phyloP scores from a whole-genome alignment of 1,140 invertebrate genomes.

The Pseudomyrmex flavicornis region DNA sequence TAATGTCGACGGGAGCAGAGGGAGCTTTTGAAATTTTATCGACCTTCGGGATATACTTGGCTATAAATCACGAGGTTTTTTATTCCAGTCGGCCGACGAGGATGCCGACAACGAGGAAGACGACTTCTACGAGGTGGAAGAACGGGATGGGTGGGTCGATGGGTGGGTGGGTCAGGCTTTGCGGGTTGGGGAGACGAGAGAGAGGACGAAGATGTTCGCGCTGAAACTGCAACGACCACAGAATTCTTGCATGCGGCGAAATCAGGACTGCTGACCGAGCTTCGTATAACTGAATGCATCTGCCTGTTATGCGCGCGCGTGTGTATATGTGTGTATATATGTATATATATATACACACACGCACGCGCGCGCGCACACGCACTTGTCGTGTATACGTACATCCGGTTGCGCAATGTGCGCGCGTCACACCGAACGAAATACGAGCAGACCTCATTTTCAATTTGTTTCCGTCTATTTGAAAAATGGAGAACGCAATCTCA shows the following conservation, averaged over 20 bases:
- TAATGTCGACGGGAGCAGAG: conserved; percentile 34
- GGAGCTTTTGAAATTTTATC: conserved; percentile 70
- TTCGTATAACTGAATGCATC: conserved; percentile 69
- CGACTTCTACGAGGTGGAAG: conserved; percentile 29
- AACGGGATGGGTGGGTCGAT: background rate
- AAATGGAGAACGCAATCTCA: conserved; percentile 53
- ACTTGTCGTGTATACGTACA: background rate
- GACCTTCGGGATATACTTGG: conserved; percentile 43
- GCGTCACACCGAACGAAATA: conserved; percentile 45
- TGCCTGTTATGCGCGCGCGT: conserved; percentile 29
- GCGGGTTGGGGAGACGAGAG: background rate
- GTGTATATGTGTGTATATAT: no score
- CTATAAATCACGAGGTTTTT: conserved; percentile 75
- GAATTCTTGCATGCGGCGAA: conserved; percentile 75
- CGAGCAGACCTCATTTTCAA: conserved; percentile 64
- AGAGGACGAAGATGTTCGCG: conserved; percentile 70
- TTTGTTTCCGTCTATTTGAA: conserved; percentile 68
- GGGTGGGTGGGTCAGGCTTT: background rate
- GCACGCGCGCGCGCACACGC: background rate
- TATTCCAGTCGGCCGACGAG: conserved; percentile 67
- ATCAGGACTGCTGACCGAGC: conserved; percentile 77
- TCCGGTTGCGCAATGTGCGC: conserved; percentile 1
- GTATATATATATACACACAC: background rate
- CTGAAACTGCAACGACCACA: conserved; percentile 77
- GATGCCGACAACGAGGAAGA: conserved; percentile 39